Base-by-base conservation (phyloP, 2,888 invertebrate species). In the Labia minor region DNA sequence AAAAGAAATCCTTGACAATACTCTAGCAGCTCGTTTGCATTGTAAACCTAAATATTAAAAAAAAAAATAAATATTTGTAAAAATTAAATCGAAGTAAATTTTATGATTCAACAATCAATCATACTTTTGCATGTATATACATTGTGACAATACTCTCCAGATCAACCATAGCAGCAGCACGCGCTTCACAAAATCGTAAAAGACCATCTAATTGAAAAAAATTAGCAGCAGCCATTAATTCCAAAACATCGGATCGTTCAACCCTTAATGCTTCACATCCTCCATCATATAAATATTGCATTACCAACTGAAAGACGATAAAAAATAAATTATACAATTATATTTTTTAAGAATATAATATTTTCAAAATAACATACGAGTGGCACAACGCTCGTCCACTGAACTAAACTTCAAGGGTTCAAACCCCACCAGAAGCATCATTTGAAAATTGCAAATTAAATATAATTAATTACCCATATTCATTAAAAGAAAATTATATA, bases 201-300 rank as follows among this genome's bases (percentile, higher is more conserved):
- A 95, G 80, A 1, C 91, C 91, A 74, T 93, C 87, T 72, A 95
- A 79, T 76, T 93, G 92, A 79, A 94, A 95, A 80, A 93, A 93
- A 72, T 92, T 90, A 0, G 94, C 92, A 0, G 94, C 94, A 0
- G 93, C 92, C 85, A 95, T 88, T 65, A 95, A 80, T 76, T 94
- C 93, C 70, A 94, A 78, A 64, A 94, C 89, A 74, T 93, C 93
- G 67, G 84, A 83, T 68, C 88, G 87, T 3, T 89, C 87, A 1
- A 92, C 87, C 71, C 89, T 87, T 66, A 92, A 79, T 1, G 86
- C 85, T 65, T 86, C 85, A 75, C 91, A 92, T 18, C 92, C 92
- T 2, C 94, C 94, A 73, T 92, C 90, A 78, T 95, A 95, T 65
- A 95, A 81, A 78, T 91, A 94, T 77, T 93, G 91, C 93, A 95